phyloP scores from a whole-genome alignment of 1,140 invertebrate genomes.

The Harpegnathos saltator region DNA sequence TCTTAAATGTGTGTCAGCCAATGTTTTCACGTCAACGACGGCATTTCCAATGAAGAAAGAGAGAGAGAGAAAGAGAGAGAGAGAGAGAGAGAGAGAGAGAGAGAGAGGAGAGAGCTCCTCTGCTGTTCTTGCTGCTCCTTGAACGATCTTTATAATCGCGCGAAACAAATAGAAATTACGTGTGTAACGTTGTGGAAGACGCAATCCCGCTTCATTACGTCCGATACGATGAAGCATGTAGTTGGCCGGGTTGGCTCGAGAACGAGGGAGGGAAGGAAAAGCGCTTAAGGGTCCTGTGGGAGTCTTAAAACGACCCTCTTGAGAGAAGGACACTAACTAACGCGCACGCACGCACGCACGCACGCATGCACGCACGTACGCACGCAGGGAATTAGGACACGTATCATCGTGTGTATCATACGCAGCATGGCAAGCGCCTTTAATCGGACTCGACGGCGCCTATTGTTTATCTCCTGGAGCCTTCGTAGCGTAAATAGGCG shows the following conservation, averaged over 20 bases:
- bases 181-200: slow-evolving; percentile 1
- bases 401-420: slow-evolving; percentile 28
- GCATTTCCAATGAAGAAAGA: no score
- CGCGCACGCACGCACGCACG: no score
- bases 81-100: no score
- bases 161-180: slow-evolving; percentile 8
- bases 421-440: slow-evolving; percentile 45
- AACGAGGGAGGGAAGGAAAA: background rate
- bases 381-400: slow-evolving; percentile 13
- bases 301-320: slow-evolving; percentile 16
- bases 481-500: slow-evolving; percentile 69
- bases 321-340: no score
- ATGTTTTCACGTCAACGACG: no score
- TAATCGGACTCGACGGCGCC: slow-evolving; percentile 51
- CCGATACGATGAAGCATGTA: background rate
- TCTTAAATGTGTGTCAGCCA: no score
- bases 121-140: no score
- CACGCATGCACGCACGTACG: no score
- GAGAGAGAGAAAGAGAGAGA: no score
- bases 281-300: background rate
- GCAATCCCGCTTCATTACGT: background rate
- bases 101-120: no score
- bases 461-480: slow-evolving; percentile 69
- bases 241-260: no score
- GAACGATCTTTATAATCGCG: no score